phyloP scores from a whole-genome alignment of 2,888 invertebrate genomes.

The Tiliacea citrago region DNA sequence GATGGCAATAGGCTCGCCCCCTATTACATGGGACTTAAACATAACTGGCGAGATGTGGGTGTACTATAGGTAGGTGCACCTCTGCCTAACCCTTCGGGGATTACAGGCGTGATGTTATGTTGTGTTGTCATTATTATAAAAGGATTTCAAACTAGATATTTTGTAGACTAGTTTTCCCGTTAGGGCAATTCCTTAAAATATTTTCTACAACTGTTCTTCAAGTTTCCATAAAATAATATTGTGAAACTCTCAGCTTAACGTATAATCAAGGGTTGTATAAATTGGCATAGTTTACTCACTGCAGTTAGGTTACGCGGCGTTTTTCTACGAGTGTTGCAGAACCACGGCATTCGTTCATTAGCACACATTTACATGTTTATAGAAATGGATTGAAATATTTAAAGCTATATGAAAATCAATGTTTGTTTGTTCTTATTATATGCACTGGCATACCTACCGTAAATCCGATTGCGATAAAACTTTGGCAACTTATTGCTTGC shows the following conservation, averaged over 20 bases:
- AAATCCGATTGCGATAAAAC: too few relatives aligned
- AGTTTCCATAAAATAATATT: neutral
- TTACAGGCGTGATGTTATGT: too few relatives aligned
- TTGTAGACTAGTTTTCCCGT: neutral
- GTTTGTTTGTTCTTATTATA: neutral
- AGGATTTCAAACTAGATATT: neutral
- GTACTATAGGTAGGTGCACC: too few relatives aligned
- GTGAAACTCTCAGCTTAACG: constrained; percentile 1
- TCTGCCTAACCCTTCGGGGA: too few relatives aligned
- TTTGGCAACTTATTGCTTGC: too few relatives aligned
- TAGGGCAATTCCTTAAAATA: neutral
- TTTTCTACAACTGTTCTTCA: neutral
- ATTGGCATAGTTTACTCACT: constrained; percentile 37
- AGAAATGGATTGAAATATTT: constrained; percentile 1
- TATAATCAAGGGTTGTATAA: constrained; percentile 23
- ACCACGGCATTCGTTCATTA: constrained; percentile 53
- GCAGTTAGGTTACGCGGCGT: constrained; percentile 46
- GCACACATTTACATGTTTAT: constrained; percentile 12
- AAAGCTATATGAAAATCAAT: too few relatives aligned
- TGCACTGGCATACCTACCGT: too few relatives aligned
- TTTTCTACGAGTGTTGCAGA: constrained; percentile 38
- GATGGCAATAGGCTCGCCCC: too few relatives aligned
- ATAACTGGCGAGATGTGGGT: too few relatives aligned
- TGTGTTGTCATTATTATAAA: too few relatives aligned
- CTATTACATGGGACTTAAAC: too few relatives aligned